phyloP scores from a whole-genome alignment of 2,888 invertebrate species.

The Polyommatus icarus region DNA sequence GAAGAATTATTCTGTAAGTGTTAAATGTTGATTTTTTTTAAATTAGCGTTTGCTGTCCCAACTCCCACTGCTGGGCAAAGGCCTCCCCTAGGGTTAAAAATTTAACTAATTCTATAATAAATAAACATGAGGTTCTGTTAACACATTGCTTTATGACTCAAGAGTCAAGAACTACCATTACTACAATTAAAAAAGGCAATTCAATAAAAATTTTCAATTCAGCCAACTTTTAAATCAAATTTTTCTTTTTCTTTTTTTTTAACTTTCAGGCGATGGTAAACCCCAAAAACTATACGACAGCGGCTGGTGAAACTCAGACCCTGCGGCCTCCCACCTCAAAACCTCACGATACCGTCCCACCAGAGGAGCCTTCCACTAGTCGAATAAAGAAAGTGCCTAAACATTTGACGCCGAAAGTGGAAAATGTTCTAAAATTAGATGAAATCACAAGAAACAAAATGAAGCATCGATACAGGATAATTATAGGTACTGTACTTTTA shows the following conservation, averaged over 20 bases:
- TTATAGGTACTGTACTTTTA: conserved; percentile 57
- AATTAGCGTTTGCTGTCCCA: no score
- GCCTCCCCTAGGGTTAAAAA: no score
- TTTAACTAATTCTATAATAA: no score
- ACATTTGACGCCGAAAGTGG: conserved; percentile 65
- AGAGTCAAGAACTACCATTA: no score
- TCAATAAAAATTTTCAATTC: background rate
- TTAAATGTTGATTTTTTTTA: no score
- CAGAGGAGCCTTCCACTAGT: conserved; percentile 40
- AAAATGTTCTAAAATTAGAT: conserved; percentile 69
- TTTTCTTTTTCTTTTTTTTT: background rate
- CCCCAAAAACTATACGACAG: conserved; percentile 64
- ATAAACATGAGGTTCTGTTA: no score
- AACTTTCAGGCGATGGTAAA: conserved; percentile 63
- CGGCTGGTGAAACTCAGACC: conserved; percentile 60
- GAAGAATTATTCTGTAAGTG: conserved; percentile 62
- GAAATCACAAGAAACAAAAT: conserved; percentile 76
- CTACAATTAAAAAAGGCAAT: no score
- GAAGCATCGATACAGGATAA: conserved; percentile 75
- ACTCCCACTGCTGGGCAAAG: no score
- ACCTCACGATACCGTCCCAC: conserved; percentile 39
- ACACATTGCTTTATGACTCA: no score
- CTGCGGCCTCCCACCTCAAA: conserved; percentile 54
- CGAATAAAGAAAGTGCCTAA: conserved; percentile 58
- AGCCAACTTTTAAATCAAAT: background rate